Evolutionary conservation across 53 echinoderm and acorn worm species (phyloP).

Genomic region (Paracentrotus lividus): DNA sequence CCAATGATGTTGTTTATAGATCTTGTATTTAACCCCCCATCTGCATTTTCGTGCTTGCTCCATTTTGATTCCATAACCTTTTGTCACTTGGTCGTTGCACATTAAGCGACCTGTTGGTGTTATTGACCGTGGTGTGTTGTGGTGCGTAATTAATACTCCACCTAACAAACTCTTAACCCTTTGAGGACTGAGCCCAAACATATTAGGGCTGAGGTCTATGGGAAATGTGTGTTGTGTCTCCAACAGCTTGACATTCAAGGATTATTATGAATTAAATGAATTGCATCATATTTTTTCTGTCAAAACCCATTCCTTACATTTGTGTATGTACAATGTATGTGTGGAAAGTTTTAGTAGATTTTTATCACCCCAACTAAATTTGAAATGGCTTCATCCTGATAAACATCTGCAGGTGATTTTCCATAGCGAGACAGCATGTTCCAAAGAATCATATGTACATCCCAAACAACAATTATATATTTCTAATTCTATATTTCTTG

Average conservation of each 20-base stretch:
- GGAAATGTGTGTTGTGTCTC: too few species aligned
- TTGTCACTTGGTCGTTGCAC: conserved; percentile 17
- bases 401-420: too few species aligned
- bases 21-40: conserved; percentile 23
- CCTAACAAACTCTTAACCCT: not conserved
- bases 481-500: too few species aligned
- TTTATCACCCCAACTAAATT: not conserved
- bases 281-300: not conserved
- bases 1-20: conserved; percentile 10
- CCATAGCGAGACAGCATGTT: too few species aligned
- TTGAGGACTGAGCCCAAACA: not conserved
- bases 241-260: too few species aligned
- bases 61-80: not conserved
- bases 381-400: not conserved
- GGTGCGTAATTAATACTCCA: conserved; percentile 27
- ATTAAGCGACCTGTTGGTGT: not conserved
- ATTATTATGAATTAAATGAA: not conserved
- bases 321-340: not conserved
- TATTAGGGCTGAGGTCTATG: too few species aligned
- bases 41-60: conserved; percentile 39
- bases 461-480: too few species aligned
- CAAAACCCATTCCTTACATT: not conserved
- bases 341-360: not conserved
- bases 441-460: too few species aligned
- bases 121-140: not conserved